phyloP scores from a whole-genome alignment of 2,888 invertebrate species.

The Campoletis raptor region DNA sequence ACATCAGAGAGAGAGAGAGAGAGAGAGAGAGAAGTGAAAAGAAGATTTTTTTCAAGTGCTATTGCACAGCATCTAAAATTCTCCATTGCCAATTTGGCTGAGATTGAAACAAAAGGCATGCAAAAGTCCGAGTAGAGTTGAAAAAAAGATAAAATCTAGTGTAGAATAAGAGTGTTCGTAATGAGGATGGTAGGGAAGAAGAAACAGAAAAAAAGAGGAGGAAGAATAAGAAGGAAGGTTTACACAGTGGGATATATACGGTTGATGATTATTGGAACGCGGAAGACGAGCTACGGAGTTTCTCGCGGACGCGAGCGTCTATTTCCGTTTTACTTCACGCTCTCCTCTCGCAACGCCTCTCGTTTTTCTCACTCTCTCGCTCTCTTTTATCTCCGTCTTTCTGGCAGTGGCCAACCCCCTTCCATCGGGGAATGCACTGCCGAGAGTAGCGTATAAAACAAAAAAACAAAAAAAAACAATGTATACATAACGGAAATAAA shows the following conservation, averaged over 20 bases:
- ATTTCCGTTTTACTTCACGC: conserved; percentile 79
- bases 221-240: conserved; percentile 64
- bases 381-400: conserved; percentile 59
- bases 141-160: conserved; percentile 46
- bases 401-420: conserved; percentile 48
- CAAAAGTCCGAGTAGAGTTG: conserved; percentile 51
- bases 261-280: conserved; percentile 79
- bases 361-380: conserved; percentile 36
- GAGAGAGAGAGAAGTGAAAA: background rate
- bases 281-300: conserved; percentile 76
- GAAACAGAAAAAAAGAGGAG: conserved; percentile 46
- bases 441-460: conserved; percentile 49
- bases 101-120: conserved; percentile 46
- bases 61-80: conserved; percentile 15
- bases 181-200: conserved; percentile 51
- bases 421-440: conserved; percentile 36
- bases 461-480: background rate
- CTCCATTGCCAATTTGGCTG: conserved; percentile 40
- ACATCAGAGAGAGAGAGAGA: conserved; percentile 2
- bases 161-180: conserved; percentile 61
- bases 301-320: conserved; percentile 73
- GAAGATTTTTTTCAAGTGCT: conserved; percentile 1
- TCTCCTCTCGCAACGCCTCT: conserved; percentile 55
- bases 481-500: conserved; percentile 29
- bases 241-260: conserved; percentile 58